Evolutionary conservation across 1,140 invertebrate species (phyloP).

Genomic region (Lithobius niger): DNA sequence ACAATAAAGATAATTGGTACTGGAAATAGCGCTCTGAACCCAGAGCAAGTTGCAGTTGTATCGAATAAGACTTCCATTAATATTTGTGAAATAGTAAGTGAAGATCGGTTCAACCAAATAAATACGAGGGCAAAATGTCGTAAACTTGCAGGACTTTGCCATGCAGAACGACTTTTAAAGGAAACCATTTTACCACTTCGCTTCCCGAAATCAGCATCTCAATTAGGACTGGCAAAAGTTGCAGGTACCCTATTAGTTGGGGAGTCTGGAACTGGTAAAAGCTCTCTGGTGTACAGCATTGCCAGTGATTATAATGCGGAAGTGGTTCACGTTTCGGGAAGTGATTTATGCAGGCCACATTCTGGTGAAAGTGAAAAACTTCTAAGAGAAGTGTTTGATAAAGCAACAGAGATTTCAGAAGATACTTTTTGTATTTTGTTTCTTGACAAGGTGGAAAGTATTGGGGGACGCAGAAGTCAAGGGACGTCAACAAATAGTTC

Average conservation of each 20-base stretch:
- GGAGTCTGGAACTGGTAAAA: slow-evolving; percentile 40
- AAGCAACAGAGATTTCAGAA: slow-evolving; percentile 8
- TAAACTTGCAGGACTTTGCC: too few species aligned
- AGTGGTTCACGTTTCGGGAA: slow-evolving; percentile 7
- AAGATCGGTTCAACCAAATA: too few species aligned
- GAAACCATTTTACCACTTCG: too few species aligned
- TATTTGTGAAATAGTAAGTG: too few species aligned
- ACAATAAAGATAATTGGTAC: too few species aligned
- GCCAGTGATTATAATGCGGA: slow-evolving; percentile 11
- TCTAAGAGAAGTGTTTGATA: slow-evolving; percentile 12
- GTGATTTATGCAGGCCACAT: slow-evolving; percentile 4
- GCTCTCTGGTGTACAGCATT: slow-evolving; percentile 30
- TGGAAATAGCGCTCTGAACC: too few species aligned
- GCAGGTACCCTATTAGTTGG: slow-evolving; percentile 34
- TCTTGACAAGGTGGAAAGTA: slow-evolving; percentile 23
- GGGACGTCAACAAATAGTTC: neutral
- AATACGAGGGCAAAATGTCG: too few species aligned
- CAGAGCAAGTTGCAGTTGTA: too few species aligned
- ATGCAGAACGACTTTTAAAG: too few species aligned
- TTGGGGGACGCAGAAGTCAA: slow-evolving; percentile 12
- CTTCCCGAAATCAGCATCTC: too few species aligned
- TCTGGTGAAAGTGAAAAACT: slow-evolving; percentile 13
- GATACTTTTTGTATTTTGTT: slow-evolving; percentile 18
- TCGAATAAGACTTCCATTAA: too few species aligned
- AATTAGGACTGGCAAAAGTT: neutral